phyloP scores from a whole-genome alignment of 1,140 invertebrate species.

The Brachionus rubens region DNA sequence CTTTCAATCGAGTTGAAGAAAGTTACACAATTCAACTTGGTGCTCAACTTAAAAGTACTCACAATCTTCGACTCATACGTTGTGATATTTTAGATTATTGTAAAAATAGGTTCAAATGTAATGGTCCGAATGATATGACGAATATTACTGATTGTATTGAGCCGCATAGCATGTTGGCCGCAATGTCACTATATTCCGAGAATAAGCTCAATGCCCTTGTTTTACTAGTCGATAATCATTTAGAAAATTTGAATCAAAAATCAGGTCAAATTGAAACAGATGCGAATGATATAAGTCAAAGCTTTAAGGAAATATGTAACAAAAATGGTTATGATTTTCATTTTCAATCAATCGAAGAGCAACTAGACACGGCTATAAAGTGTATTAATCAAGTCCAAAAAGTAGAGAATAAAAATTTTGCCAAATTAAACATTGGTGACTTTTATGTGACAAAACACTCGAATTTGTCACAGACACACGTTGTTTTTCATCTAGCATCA shows the following conservation, averaged over 20 bases:
- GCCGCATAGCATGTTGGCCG: slow-evolving; percentile 80
- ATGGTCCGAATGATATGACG: neutral
- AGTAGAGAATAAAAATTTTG: neutral
- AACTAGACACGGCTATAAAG: slow-evolving; percentile 65
- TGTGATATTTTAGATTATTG: slow-evolving; percentile 80
- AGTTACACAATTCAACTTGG: slow-evolving; percentile 50
- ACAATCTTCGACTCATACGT: slow-evolving; percentile 87
- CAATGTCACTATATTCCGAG: slow-evolving; percentile 80
- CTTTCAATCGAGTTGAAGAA: slow-evolving; percentile 34
- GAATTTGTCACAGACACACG: slow-evolving; percentile 85
- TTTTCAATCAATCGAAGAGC: slow-evolving; percentile 78
- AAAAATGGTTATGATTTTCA: slow-evolving; percentile 70
- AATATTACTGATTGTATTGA: slow-evolving; percentile 33
- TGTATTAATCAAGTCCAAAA: slow-evolving; percentile 1
- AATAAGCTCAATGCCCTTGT: slow-evolving; percentile 82
- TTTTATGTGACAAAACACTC: slow-evolving; percentile 91
- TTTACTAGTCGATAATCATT: slow-evolving; percentile 73
- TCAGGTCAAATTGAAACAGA: slow-evolving; percentile 59
- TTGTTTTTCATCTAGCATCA: slow-evolving; percentile 86
- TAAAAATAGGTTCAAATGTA: slow-evolving; percentile 51
- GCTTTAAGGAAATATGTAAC: slow-evolving; percentile 26
- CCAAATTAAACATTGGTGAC: slow-evolving; percentile 72
- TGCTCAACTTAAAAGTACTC: slow-evolving; percentile 95
- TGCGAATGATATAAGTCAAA: neutral
- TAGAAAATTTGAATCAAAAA: slow-evolving; percentile 70